phyloP scores from a whole-genome alignment of 2,113 vertebrate species.

The Psammodynastes pulverulentus region DNA sequence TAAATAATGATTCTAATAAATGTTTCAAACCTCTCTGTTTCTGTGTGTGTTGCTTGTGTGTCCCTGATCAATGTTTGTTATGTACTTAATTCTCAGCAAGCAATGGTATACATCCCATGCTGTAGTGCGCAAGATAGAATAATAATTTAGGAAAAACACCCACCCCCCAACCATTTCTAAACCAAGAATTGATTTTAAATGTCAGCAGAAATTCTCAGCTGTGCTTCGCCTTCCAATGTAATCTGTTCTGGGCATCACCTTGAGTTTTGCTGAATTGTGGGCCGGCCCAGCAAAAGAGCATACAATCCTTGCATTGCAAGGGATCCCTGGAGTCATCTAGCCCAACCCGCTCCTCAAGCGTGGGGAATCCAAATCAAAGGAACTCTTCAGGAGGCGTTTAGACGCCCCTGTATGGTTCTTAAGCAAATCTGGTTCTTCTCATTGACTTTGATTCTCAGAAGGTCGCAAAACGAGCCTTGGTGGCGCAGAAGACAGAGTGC shows the following conservation, averaged over 20 bases:
- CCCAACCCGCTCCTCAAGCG: not conserved
- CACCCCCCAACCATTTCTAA: not conserved
- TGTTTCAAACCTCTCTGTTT: not conserved
- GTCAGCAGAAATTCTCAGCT: not conserved
- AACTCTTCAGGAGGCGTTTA: not conserved
- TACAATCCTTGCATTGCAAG: not conserved
- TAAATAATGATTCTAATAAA: not conserved
- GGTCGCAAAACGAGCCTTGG: too few relatives aligned
- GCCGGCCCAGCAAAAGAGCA: not conserved
- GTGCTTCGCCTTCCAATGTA: not conserved
- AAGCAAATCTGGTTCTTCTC: too few relatives aligned
- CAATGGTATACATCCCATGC: not conserved
- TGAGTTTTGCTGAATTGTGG: not conserved
- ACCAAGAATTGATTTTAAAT: not conserved
- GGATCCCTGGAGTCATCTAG: not conserved
- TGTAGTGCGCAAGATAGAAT: not conserved
- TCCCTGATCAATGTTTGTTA: not conserved
- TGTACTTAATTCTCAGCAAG: not conserved
- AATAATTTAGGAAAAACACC: not conserved
- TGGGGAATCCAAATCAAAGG: not conserved
- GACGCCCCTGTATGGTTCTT: not conserved
- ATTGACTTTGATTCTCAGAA: too few relatives aligned
- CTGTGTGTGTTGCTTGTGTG: not conserved
- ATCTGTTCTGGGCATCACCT: not conserved
- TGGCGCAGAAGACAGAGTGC: too few relatives aligned